These are phyloP conservation scores for Channallabes apus DNA, from an alignment of 2,797 vertebrate genomes.

Conservation along the genomic window DNA sequence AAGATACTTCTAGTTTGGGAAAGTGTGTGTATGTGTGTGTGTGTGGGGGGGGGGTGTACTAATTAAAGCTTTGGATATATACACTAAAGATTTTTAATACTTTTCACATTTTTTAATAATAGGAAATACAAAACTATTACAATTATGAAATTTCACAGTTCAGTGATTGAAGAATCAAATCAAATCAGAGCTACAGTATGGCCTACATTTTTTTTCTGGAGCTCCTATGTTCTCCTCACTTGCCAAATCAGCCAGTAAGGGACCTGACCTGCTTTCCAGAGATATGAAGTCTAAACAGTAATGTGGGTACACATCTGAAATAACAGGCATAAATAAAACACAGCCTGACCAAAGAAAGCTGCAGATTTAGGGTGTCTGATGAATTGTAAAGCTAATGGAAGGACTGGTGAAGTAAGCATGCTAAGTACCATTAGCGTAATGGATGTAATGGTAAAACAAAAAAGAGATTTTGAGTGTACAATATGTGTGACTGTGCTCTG, in stretches of 20 bases:
- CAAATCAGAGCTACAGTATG: slow-evolving; percentile 56
- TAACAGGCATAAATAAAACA: slow-evolving; percentile 49
- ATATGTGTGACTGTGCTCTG: slow-evolving; percentile 30
- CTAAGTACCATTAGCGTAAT: not conserved
- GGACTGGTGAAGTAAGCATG: not conserved
- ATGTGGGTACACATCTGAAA: slow-evolving; percentile 33
- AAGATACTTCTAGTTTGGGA: not conserved
- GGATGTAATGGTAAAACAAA: not conserved
- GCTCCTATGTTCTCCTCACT: slow-evolving; percentile 38
- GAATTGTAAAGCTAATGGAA: not conserved
- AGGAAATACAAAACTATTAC: not conserved
- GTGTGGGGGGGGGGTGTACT: slow-evolving; percentile 37
- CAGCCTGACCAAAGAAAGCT: not conserved
- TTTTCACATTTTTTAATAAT: not conserved
- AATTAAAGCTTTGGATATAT: not conserved
- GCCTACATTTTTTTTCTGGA: slow-evolving; percentile 68
- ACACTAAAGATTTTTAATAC: not conserved
- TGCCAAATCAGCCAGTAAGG: slow-evolving; percentile 51
- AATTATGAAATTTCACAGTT: not conserved
- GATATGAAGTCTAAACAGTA: slow-evolving; percentile 51
- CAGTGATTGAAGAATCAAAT: not conserved
- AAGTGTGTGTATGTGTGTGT: slow-evolving; percentile 35
- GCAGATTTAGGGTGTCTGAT: not conserved
- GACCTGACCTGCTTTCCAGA: slow-evolving; percentile 63
- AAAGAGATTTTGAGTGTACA: not conserved